Conservation (phyloP, 2,113 vertebrate genomes). For the Symphodus melops region DNA sequence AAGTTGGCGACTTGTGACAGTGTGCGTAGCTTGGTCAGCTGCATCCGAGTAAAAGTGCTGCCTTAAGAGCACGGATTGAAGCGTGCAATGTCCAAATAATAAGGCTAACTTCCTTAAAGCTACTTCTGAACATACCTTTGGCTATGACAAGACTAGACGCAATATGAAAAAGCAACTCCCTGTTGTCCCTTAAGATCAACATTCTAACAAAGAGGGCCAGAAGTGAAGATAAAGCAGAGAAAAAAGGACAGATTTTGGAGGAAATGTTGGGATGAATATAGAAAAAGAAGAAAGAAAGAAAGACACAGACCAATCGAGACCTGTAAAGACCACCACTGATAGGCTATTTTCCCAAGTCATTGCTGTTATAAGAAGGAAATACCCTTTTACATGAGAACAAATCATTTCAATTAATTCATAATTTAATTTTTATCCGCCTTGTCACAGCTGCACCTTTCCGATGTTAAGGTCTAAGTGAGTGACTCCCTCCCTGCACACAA, state of each 20-base stretch:
- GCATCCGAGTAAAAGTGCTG: background rate
- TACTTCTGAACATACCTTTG: constrained; percentile 10
- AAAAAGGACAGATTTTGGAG: no score
- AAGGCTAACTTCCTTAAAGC: background rate
- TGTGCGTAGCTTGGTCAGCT: constrained; percentile 16
- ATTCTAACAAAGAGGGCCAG: background rate
- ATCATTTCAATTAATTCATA: no score
- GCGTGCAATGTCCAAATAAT: background rate
- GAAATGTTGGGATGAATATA: background rate
- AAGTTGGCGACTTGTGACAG: constrained; percentile 13
- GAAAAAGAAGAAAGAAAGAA: background rate
- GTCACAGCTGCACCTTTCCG: no score
- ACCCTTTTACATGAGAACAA: no score
- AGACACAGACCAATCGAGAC: background rate
- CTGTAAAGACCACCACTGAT: no score
- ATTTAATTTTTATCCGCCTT: no score
- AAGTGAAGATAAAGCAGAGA: background rate
- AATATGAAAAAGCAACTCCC: background rate
- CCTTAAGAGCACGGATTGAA: constrained; percentile 3
- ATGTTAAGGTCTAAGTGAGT: no score
- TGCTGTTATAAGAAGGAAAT: no score
- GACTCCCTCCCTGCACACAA: no score
- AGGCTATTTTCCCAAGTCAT: no score
- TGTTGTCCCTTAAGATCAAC: background rate
- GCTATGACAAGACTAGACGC: background rate